Base-by-base conservation (phyloP, 2,113 vertebrate species). In the Psilopogon haemacephalus region DNA sequence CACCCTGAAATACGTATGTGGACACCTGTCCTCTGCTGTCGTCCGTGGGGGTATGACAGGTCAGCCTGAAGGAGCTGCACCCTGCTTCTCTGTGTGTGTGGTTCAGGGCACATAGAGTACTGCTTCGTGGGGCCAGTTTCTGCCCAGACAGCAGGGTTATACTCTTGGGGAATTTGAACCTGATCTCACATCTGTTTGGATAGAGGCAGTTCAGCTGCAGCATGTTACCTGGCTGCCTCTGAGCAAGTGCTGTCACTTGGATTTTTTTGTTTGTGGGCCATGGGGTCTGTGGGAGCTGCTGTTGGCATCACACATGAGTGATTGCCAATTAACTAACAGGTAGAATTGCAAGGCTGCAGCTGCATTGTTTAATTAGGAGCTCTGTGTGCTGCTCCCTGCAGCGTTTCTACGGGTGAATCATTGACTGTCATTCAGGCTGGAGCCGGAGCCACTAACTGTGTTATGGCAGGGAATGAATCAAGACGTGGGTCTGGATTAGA, bases 401-500 rank as follows among this genome's bases (percentile, higher is more conserved):
- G 54, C 9, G 5, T 42, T 89, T 56, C 50, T 68, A 82, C 1
- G 26, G 73, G 54, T 91, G 93, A 93, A 75, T 91, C 88, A 91
- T 73, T 71, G 87, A 23, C 88, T 84, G 88, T 63, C 68, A 46
- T 84, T 91, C 46, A 64, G 5, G 46, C 80, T 79, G 46, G 84
- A 71, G 78, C 69, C 38, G 77, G 77, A 86, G 79, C 54, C 48
- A 38, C 87, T 85, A 33, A 40, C 69, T 79, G 77, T 2, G 2
- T 79, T 78, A 58, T n/a, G 63, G 52, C 59, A 88, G 70, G 76
- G 84, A 72, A 88, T n/a, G 84, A 40, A 74, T 55, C 32, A 73
- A 91, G 81, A 80, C 2, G 14, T 76, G 81, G 59, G 37, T 52
- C 81, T 84, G 72, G 56, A 74, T 86, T 86, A 63, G 55, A 67